phyloP scores from a whole-genome alignment of 2,797 vertebrate species.

The Loriculus beryllinus region DNA sequence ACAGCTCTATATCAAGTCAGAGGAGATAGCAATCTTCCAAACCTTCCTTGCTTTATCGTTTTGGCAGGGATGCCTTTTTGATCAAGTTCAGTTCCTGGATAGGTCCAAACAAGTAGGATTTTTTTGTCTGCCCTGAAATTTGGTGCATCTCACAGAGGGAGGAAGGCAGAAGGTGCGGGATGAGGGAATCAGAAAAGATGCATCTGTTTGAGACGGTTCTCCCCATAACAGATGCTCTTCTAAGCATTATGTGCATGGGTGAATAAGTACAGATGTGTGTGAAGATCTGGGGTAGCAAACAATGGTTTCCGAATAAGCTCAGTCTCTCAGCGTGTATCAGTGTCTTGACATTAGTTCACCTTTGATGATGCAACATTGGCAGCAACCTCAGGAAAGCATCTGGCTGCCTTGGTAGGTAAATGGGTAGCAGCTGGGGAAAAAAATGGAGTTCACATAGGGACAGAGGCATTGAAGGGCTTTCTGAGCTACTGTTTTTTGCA shows the following conservation, averaged over 20 bases:
- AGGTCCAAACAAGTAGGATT: background rate
- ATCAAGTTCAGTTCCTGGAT: background rate
- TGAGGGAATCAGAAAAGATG: background rate
- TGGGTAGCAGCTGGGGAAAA: constrained; percentile 39
- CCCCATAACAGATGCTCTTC: background rate
- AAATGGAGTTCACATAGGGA: constrained; percentile 6
- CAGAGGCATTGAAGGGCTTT: constrained; percentile 15
- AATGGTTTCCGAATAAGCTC: background rate
- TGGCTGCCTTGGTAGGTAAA: constrained; percentile 37
- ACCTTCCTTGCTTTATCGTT: background rate
- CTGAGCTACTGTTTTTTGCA: constrained; percentile 34
- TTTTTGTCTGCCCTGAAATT: background rate
- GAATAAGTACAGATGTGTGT: background rate
- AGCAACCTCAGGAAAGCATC: constrained; percentile 21
- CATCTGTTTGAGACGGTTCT: background rate
- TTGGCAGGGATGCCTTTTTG: background rate
- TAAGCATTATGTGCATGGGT: background rate
- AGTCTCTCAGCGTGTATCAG: background rate
- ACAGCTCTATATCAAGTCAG: background rate
- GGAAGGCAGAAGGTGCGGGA: background rate
- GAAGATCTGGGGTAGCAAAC: background rate
- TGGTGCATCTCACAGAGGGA: background rate
- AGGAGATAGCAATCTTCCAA: background rate
- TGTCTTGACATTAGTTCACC: constrained; percentile 5
- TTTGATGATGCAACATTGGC: background rate